Conservation (phyloP, 2,113 vertebrate genomes). For the Pica pica region DNA sequence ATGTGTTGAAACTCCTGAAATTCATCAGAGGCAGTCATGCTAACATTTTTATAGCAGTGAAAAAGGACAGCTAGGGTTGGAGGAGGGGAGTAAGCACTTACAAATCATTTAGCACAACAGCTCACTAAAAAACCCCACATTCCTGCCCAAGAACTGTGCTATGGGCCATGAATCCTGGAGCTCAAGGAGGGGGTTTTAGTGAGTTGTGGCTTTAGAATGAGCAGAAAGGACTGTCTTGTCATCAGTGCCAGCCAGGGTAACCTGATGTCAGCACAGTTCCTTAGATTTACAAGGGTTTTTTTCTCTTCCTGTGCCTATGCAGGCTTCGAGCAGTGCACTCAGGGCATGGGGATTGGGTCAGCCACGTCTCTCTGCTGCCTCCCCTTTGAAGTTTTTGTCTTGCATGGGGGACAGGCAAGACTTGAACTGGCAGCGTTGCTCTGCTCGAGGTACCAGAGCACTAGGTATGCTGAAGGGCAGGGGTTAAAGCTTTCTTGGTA, state of each 20-base stretch:
- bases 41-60: neutral
- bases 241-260: neutral
- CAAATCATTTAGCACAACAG: neutral
- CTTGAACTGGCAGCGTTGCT: neutral
- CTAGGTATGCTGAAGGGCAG: neutral
- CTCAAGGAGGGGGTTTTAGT: neutral
- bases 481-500: neutral
- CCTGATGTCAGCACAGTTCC: neutral
- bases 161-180: neutral
- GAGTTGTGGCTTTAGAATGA: neutral
- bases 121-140: accelerated
- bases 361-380: neutral
- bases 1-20: neutral
- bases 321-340: neutral
- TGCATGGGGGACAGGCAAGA: neutral
- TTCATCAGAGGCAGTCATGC: neutral
- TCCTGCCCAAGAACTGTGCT: neutral
- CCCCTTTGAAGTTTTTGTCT: neutral
- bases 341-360: neutral
- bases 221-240: neutral
- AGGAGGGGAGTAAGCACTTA: neutral
- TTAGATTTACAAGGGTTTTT: neutral
- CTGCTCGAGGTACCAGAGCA: neutral
- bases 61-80: neutral
- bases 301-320: neutral